Evolutionary conservation across 1,140 invertebrate genomes (phyloP).

Genomic region (Rhyacophila brunnea): DNA sequence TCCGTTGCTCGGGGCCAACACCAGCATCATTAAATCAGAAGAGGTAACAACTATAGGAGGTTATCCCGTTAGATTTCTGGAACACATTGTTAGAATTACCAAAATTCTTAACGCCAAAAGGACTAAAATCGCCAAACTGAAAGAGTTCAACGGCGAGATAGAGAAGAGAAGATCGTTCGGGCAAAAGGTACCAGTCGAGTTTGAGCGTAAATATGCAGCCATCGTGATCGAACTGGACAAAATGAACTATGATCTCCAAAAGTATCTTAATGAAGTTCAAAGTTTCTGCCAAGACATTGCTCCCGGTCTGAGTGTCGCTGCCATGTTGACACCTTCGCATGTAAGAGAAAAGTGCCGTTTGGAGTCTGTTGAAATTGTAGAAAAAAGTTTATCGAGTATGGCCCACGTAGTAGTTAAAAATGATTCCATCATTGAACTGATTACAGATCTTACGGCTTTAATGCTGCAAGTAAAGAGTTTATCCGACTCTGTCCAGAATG

Average conservation of each 20-base stretch:
- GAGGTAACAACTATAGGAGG: conserved; percentile 67
- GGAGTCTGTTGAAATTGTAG: conserved; percentile 79
- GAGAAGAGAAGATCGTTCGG: conserved; percentile 83
- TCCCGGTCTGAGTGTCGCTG: conserved; percentile 81
- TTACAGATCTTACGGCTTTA: conserved; percentile 85
- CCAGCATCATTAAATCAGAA: conserved; percentile 37
- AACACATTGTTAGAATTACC: conserved; percentile 82
- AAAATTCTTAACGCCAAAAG: conserved; percentile 86
- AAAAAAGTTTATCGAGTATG: conserved; percentile 63
- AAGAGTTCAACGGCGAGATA: conserved; percentile 87
- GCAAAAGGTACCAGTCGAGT: conserved; percentile 75
- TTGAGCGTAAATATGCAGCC: conserved; percentile 86
- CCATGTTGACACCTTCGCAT: conserved; percentile 84
- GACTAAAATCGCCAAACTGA: conserved; percentile 75
- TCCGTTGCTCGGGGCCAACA: conserved; percentile 55
- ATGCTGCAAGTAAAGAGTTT: conserved; percentile 92
- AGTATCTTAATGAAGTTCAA: conserved; percentile 84
- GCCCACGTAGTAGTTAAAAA: conserved; percentile 57
- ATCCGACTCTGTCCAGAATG: conserved; percentile 84
- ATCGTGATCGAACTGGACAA: conserved; percentile 88
- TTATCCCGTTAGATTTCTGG: conserved; percentile 82
- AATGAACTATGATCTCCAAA: conserved; percentile 85
- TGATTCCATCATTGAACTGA: conserved; percentile 69
- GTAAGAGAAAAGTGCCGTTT: conserved; percentile 82
- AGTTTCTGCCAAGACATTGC: conserved; percentile 82